phyloP scores from a whole-genome alignment of 2,113 vertebrate species.

The Nasalis larvatus region DNA sequence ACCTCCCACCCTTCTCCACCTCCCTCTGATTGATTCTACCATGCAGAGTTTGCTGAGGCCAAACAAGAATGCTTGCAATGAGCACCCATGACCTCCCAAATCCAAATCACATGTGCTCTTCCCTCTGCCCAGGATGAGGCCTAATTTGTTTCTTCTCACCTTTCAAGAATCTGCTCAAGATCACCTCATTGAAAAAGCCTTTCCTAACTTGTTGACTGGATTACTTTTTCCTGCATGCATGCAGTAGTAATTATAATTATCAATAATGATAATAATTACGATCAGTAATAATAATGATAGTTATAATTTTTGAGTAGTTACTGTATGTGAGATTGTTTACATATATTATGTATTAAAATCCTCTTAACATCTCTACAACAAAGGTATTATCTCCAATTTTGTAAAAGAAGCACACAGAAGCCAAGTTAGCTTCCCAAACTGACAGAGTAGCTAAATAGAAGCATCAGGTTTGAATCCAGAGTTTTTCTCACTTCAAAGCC shows the following conservation, averaged over 20 bases:
- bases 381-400: background rate
- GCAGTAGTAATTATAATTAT: background rate
- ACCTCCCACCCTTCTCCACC: accelerated
- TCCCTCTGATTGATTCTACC: background rate
- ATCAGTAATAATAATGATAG: background rate
- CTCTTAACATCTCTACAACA: background rate
- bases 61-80: background rate
- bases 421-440: background rate
- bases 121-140: background rate
- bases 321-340: background rate
- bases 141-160: background rate
- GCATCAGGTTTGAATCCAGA: background rate
- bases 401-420: background rate
- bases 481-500: background rate
- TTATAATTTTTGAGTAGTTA: background rate
- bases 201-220: background rate
- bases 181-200: background rate
- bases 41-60: background rate
- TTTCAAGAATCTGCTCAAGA: background rate
- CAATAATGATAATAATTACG: background rate
- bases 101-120: background rate
- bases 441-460: background rate
- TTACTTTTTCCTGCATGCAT: background rate
- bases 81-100: background rate
- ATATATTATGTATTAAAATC: background rate